These are phyloP conservation scores for Cebus imitator DNA, from an alignment of 2,113 vertebrate genomes.

Conservation along the genomic window DNA sequence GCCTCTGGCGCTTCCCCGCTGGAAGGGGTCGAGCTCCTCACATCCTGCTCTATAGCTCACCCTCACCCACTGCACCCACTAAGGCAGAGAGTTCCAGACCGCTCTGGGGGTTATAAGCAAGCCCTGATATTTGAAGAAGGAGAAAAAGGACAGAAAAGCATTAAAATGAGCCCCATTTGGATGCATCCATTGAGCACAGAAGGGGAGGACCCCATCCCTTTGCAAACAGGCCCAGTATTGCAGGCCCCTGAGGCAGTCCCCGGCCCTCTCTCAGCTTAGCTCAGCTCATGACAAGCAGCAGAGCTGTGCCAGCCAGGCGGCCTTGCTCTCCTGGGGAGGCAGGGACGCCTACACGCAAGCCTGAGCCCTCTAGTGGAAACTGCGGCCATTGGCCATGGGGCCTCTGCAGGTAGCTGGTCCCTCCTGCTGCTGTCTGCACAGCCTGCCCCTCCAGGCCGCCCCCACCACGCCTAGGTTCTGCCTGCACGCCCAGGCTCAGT, in stretches of 20 bases:
- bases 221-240: background rate
- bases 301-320: background rate
- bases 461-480: fast-evolving
- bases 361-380: conserved; percentile 30
- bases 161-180: fast-evolving
- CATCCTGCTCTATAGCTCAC: fast-evolving
- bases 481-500: fast-evolving
- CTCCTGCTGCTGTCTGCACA: fast-evolving
- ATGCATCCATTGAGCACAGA: background rate
- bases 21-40: too few species aligned
- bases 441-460: background rate
- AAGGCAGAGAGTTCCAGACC: background rate
- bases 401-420: background rate
- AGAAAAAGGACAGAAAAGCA: background rate
- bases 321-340: background rate
- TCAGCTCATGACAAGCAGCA: fast-evolving
- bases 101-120: background rate
- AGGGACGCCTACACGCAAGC: background rate
- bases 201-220: background rate
- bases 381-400: fast-evolving
- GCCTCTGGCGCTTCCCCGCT: too few species aligned
- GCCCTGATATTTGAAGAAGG: background rate
- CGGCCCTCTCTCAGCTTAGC: background rate
- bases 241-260: background rate
- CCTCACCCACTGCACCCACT: fast-evolving